These are phyloP conservation scores for Potamarius usumacintae DNA, from an alignment of 2,113 vertebrate species.

Conservation along the genomic window DNA sequence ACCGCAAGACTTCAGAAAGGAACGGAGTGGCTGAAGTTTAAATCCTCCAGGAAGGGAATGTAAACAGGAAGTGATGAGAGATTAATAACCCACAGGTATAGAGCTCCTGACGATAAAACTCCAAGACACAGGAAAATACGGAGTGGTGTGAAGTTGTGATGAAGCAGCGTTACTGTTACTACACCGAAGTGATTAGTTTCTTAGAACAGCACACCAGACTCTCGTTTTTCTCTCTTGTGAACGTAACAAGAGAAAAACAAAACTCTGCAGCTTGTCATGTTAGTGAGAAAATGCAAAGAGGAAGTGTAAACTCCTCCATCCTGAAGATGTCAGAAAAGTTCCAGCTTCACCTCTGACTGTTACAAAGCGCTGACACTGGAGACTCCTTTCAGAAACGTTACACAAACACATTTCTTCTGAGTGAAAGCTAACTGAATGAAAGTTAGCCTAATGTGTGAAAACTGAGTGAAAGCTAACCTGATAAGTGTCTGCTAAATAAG, in stretches of 20 bases:
- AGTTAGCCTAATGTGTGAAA: neutral
- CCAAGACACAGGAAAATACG: neutral
- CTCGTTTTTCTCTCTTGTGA: neutral
- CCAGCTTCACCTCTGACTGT: neutral
- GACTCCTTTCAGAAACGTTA: too few species aligned
- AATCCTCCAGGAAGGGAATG: neutral
- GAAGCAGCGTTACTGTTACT: neutral
- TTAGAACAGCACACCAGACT: neutral
- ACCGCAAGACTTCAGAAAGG: neutral
- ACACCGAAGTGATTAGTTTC: neutral
- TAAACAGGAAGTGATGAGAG: neutral
- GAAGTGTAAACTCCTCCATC: neutral
- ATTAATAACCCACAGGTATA: neutral
- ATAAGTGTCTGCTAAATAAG: neutral
- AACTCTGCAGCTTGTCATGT: neutral
- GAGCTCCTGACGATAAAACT: neutral
- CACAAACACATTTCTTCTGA: too few species aligned
- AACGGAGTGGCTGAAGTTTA: neutral
- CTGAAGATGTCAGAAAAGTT: neutral
- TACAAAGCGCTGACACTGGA: too few species aligned
- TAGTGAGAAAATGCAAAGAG: too few species aligned
- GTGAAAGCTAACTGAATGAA: neutral
- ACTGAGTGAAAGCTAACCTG: neutral
- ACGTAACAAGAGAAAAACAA: neutral
- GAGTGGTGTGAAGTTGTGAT: too few species aligned